Percentiles rank a stretch among this genome's conserved stretches.
Evolutionary conservation across 2,797 vertebrate species (phyloP).

Genomic region (Rhinoraja longicauda): DNA sequence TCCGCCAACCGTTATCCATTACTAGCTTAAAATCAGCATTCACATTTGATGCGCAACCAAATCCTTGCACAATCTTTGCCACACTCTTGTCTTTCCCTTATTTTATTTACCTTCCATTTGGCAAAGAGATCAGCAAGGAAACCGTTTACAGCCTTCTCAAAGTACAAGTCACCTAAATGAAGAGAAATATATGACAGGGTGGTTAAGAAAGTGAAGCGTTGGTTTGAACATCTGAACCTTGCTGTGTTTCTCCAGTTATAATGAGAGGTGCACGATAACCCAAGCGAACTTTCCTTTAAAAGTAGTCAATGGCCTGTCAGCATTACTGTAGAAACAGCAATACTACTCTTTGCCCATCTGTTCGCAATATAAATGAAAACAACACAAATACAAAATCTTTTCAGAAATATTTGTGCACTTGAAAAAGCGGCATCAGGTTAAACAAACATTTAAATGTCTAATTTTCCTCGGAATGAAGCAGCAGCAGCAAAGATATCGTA

Average conservation of each 20-base stretch:
- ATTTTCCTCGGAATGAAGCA: neutral
- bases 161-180: slow-evolving; percentile 82
- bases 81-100: neutral
- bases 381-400: neutral
- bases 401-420: neutral
- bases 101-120: slow-evolving; percentile 85
- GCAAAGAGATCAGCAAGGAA: slow-evolving; percentile 91
- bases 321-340: neutral
- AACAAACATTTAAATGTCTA: neutral
- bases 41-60: neutral
- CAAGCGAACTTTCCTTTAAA: neutral
- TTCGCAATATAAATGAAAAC: neutral
- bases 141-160: slow-evolving; percentile 94
- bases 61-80: neutral
- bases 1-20: neutral
- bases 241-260: neutral
- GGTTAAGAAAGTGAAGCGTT: neutral
- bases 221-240: neutral
- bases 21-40: no score
- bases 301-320: no score
- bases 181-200: neutral
- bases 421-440: neutral
- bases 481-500: neutral
- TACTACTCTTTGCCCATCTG: neutral
- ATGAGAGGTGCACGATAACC: neutral